A percentile compares a stretch with the other conserved stretches of the same genome.
These are phyloP conservation scores for Orchesella cincta DNA, from an alignment of 1,140 invertebrate genomes.

Conservation along the genomic window DNA sequence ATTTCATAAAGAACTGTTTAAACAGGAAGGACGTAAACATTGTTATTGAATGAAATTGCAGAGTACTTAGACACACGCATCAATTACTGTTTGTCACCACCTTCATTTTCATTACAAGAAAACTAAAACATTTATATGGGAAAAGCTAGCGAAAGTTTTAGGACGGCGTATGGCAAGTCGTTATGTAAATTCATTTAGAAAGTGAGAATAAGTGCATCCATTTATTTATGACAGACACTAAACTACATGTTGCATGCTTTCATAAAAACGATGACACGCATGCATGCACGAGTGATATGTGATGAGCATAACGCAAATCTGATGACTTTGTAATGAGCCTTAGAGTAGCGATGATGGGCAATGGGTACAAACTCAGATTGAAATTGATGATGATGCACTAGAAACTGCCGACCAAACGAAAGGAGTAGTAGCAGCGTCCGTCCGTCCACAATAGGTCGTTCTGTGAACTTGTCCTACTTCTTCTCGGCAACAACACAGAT, in stretches of 20 bases:
- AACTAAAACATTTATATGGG: not conserved
- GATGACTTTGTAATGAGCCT: too few relatives aligned
- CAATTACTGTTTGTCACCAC: not conserved
- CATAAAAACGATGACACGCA: too few relatives aligned
- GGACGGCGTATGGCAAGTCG: not conserved
- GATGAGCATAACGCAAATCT: too few relatives aligned
- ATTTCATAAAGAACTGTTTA: too few relatives aligned
- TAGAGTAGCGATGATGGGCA: too few relatives aligned
- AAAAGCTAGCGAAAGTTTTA: slow-evolving; percentile 23
- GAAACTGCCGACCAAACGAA: too few relatives aligned
- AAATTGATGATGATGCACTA: not conserved
- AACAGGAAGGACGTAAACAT: too few relatives aligned
- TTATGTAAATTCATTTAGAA: slow-evolving; percentile 29
- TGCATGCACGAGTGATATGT: too few relatives aligned
- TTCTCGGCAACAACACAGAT: not conserved
- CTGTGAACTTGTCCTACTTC: slow-evolving; percentile 23
- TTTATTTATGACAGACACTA: too few relatives aligned
- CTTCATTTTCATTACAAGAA: slow-evolving; percentile 9
- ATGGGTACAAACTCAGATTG: not conserved
- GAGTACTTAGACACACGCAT: too few relatives aligned
- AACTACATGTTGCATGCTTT: too few relatives aligned
- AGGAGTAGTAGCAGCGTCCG: too few relatives aligned
- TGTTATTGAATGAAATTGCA: not conserved
- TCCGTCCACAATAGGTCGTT: not conserved
- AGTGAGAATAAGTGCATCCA: slow-evolving; percentile 8